Conservation (phyloP, 1,140 invertebrate species). For the Zeugodacus cucurbitae region DNA sequence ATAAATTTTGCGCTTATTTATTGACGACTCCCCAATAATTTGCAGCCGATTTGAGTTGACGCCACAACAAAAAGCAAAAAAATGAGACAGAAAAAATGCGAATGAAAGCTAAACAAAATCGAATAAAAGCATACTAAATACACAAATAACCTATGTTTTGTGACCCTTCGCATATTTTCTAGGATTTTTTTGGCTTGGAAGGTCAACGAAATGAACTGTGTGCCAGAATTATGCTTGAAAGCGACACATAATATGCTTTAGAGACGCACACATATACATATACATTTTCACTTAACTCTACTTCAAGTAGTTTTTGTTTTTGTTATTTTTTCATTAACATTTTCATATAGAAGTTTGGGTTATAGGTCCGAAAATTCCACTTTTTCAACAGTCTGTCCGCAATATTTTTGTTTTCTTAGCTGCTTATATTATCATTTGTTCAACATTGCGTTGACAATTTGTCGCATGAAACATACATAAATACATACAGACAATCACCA, state of each 20-base stretch:
- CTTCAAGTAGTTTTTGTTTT: too few relatives aligned
- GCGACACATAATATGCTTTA: too few relatives aligned
- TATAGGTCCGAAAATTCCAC: too few relatives aligned
- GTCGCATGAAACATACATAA: background rate
- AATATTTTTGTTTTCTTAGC: background rate
- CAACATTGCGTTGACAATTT: conserved; percentile 17
- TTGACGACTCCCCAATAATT: background rate
- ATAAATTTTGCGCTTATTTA: background rate
- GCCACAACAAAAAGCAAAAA: background rate
- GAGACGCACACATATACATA: too few relatives aligned
- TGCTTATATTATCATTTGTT: background rate
- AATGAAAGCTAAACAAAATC: background rate
- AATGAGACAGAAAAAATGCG: background rate
- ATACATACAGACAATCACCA: background rate
- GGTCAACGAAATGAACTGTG: background rate
- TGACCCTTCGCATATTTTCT: background rate
- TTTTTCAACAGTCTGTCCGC: background rate
- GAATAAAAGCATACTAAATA: too few relatives aligned
- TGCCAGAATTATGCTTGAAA: background rate
- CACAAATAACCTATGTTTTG: too few relatives aligned
- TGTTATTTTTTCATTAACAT: too few relatives aligned
- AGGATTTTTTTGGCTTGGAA: background rate
- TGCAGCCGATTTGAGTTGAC: background rate
- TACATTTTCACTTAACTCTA: too few relatives aligned
- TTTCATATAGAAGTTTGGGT: too few relatives aligned